Evolutionary conservation across 92 coral and sea anemone genomes (phyloP).

Genomic region (Meandrina meandrites): DNA sequence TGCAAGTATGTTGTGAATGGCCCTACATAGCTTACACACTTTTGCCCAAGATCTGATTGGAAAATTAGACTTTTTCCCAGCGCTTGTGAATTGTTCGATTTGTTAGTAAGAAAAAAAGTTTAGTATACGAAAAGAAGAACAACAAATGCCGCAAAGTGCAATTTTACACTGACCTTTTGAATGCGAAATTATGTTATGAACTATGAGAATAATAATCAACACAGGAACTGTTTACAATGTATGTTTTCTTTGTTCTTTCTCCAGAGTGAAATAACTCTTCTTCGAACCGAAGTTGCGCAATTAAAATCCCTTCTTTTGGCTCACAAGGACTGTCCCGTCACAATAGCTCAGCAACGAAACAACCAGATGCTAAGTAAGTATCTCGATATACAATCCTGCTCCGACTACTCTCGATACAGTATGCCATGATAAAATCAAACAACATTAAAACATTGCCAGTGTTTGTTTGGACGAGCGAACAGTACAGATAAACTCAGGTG

Average conservation of each 20-base stretch:
- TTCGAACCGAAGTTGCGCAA: constrained; percentile 93
- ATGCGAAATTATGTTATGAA: not conserved
- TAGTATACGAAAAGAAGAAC: not conserved
- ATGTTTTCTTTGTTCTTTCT: not conserved
- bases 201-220: not conserved
- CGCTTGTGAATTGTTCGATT: no score
- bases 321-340: constrained; percentile 97
- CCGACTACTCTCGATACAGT: no score
- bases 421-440: not conserved
- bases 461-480: not conserved
- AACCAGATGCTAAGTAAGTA: constrained; percentile 38
- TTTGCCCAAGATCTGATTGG: not conserved
- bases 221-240: not conserved
- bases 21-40: not conserved
- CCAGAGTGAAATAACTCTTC: constrained; percentile 35
- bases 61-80: no score
- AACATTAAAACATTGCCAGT: not conserved
- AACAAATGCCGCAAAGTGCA: no score
- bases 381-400: not conserved
- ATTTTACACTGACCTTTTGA: not conserved
- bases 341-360: constrained; percentile 84
- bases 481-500: not conserved
- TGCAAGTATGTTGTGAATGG: constrained; percentile 66
- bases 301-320: constrained; percentile 92
- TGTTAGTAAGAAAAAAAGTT: no score